These are phyloP conservation scores for Heliconius ethilla DNA, from an alignment of 2,888 invertebrate species.

Conservation along the genomic window DNA sequence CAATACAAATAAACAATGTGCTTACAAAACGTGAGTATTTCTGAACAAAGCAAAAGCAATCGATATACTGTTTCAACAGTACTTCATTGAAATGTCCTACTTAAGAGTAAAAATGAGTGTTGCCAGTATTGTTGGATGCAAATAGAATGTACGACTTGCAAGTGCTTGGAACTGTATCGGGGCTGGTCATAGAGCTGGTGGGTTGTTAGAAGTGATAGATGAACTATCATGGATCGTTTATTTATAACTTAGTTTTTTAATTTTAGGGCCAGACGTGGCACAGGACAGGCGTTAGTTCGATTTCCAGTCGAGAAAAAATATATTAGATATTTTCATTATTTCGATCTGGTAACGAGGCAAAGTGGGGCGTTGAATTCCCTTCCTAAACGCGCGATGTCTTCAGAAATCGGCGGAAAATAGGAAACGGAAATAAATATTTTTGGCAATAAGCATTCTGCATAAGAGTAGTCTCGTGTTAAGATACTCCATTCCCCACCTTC, in stretches of 20 bases:
- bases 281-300: not conserved
- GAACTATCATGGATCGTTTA: not conserved
- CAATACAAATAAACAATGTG: slow-evolving; percentile 46
- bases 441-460: too few species aligned
- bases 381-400: too few species aligned
- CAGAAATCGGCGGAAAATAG: too few species aligned
- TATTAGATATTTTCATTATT: not conserved
- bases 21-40: slow-evolving; percentile 46
- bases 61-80: slow-evolving; percentile 48
- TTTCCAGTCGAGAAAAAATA: not conserved
- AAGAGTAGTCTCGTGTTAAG: too few species aligned
- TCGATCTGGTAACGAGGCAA: not conserved
- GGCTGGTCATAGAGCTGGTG: slow-evolving; percentile 39
- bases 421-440: too few species aligned
- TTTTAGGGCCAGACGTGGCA: too few species aligned
- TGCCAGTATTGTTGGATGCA: slow-evolving; percentile 65
- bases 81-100: slow-evolving; percentile 57
- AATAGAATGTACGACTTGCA: slow-evolving; percentile 71
- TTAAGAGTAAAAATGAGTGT: slow-evolving; percentile 70
- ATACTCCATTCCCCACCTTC: too few species aligned
- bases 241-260: too few species aligned
- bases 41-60: slow-evolving; percentile 49
- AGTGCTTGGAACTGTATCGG: slow-evolving; percentile 66
- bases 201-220: slow-evolving; percentile 30
- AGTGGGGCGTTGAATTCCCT: too few species aligned